A percentile compares a stretch with the other conserved stretches of the same genome.
Evolutionary conservation across 1,140 invertebrate species (phyloP).

Genomic region (Achatina immaculata): DNA sequence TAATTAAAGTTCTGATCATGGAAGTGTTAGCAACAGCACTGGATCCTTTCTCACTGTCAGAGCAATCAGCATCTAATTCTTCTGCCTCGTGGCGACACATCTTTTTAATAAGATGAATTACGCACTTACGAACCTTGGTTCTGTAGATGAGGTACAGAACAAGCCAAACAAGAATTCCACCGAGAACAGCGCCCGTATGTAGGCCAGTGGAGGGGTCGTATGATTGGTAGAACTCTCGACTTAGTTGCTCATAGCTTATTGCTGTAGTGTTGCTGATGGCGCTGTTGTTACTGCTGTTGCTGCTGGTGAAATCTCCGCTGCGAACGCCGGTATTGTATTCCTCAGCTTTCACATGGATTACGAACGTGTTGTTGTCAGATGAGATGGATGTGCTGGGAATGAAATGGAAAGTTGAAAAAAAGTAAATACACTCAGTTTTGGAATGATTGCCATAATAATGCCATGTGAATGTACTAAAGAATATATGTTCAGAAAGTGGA

Average conservation of each 20-base stretch:
- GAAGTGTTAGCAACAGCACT: background rate
- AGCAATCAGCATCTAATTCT: background rate
- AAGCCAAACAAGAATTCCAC: constrained; percentile 54
- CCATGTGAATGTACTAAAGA: background rate
- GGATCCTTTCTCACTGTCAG: constrained; percentile 13
- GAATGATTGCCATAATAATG: background rate
- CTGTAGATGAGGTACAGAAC: constrained; percentile 56
- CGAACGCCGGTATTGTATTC: background rate
- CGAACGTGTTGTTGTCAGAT: background rate
- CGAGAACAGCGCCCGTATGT: constrained; percentile 55
- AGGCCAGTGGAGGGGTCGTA: constrained; percentile 57
- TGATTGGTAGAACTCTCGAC: constrained; percentile 50
- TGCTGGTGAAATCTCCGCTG: background rate
- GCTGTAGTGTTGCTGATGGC: constrained; percentile 17
- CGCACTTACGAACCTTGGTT: constrained; percentile 53
- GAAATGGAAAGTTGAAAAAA: background rate
- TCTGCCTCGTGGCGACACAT: background rate
- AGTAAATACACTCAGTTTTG: background rate
- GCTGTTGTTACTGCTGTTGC: background rate
- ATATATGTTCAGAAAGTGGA: background rate
- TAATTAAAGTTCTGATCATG: constrained; percentile 20
- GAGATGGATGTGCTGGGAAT: background rate
- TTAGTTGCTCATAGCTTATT: constrained; percentile 20
- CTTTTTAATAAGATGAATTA: constrained; percentile 25
- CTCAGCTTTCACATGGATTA: background rate